Evolutionary conservation across 1,140 invertebrate species (phyloP).

Genomic region (Anagrus nilaparvatae): DNA sequence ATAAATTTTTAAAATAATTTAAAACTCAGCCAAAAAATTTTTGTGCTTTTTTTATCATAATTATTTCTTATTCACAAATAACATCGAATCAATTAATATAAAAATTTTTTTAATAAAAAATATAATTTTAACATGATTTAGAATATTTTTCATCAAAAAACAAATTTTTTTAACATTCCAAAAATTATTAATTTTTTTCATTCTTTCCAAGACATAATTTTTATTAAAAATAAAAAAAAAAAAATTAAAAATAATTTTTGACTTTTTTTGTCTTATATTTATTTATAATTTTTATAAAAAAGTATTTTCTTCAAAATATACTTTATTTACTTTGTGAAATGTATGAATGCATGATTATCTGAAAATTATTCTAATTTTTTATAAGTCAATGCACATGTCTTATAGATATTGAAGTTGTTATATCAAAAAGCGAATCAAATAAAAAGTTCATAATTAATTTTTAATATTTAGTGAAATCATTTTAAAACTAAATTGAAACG

Average conservation of each 20-base stretch:
- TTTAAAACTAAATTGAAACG: constrained; percentile 2
- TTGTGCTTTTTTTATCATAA: constrained; percentile 7
- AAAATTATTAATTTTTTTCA: not conserved
- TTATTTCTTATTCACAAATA: constrained; percentile 15
- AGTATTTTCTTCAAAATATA: constrained; percentile 3
- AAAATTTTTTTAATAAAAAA: constrained; percentile 34
- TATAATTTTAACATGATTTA: constrained; percentile 26
- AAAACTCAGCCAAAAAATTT: constrained; percentile 2
- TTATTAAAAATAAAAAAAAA: constrained; percentile 1
- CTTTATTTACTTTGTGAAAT: too few species aligned
- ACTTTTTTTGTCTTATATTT: constrained; percentile 1
- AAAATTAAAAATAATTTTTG: not conserved
- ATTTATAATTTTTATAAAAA: constrained; percentile 16
- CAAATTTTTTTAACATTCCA: constrained; percentile 4
- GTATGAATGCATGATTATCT: too few species aligned
- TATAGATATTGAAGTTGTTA: too few species aligned
- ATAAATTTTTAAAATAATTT: constrained; percentile 14
- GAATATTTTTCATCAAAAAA: constrained; percentile 19
- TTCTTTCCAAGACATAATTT: constrained; percentile 1
- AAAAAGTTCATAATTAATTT: too few species aligned
- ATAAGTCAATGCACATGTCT: too few species aligned
- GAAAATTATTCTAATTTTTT: too few species aligned
- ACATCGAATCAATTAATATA: constrained; percentile 27
- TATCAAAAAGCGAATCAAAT: too few species aligned
- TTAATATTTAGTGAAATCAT: constrained; percentile 5